Conservation (phyloP, 1,140 invertebrate species). For the Aphaenogaster rudis region DNA sequence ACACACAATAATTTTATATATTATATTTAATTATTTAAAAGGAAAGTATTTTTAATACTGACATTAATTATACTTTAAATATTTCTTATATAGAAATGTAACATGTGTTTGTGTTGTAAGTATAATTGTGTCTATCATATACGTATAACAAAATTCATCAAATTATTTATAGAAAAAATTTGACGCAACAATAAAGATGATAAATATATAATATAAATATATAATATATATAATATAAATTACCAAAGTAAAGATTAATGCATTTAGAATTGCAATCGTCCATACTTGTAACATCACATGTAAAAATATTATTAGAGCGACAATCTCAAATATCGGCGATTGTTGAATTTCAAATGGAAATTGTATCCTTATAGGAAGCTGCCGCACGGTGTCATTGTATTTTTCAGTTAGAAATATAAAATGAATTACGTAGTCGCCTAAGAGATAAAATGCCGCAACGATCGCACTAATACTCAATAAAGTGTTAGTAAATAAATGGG, state of each 20-base stretch:
- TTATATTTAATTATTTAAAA: too few relatives aligned
- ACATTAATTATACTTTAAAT: too few relatives aligned
- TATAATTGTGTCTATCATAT: too few relatives aligned
- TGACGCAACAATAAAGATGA: background rate
- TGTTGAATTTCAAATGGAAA: slow-evolving; percentile 8
- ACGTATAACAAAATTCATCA: too few relatives aligned
- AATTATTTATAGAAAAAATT: background rate
- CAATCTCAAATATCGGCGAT: slow-evolving; percentile 29
- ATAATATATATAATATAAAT: background rate
- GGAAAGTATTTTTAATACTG: too few relatives aligned
- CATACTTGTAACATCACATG: background rate
- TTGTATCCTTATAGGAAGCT: slow-evolving; percentile 27
- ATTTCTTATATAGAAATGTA: too few relatives aligned
- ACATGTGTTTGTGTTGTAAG: too few relatives aligned
- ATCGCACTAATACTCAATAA: background rate
- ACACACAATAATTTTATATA: too few relatives aligned
- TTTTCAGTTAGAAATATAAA: background rate
- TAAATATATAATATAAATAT: background rate
- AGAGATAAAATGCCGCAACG: background rate
- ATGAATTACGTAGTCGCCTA: background rate
- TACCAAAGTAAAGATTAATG: slow-evolving; percentile 29
- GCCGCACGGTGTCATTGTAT: background rate
- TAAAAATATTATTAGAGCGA: background rate
- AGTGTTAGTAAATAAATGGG: background rate
- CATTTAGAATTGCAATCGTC: background rate